These are phyloP conservation scores for Aurelia sp. DNA, from an alignment of 30 jellyfish, hydroid and myxozoan species.

Conservation along the genomic window DNA sequence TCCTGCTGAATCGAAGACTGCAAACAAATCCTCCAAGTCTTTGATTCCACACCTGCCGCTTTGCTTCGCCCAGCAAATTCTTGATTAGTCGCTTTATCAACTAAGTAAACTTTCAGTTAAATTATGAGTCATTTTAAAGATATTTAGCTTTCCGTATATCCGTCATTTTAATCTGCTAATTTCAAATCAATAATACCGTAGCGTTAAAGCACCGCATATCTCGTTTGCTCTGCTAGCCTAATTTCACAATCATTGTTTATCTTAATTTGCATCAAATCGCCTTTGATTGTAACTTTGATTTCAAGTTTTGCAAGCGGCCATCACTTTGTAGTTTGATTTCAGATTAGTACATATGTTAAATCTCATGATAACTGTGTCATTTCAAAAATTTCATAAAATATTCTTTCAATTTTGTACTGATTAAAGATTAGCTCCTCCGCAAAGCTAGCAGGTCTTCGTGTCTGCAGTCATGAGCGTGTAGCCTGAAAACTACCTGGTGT, in stretches of 20 bases:
- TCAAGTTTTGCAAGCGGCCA: conserved; percentile 9
- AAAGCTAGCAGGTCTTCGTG: no score
- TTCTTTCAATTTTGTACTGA: no score
- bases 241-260: background rate
- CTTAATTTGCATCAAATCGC: conserved; percentile 45
- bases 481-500: no score
- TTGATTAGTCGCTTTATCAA: conserved; percentile 29
- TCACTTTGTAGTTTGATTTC: conserved; percentile 5
- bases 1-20: conserved; percentile 58
- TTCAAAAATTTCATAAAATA: no score
- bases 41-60: conserved; percentile 54
- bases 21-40: conserved; percentile 15
- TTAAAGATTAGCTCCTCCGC: no score
- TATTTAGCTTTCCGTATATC: conserved; percentile 41
- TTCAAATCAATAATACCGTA: background rate
- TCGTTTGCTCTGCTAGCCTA: no score
- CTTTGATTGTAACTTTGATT: conserved; percentile 51
- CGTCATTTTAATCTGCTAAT: conserved; percentile 9
- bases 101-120: conserved; percentile 28
- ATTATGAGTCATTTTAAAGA: conserved; percentile 37
- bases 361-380: conserved; percentile 32
- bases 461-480: no score
- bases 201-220: background rate
- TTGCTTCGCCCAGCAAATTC: conserved; percentile 14
- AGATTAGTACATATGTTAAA: conserved; percentile 29